Percentiles rank a stretch among this genome's conserved stretches.
Conservation (phyloP, 2,113 vertebrate species). For the Phycodurus eques region DNA sequence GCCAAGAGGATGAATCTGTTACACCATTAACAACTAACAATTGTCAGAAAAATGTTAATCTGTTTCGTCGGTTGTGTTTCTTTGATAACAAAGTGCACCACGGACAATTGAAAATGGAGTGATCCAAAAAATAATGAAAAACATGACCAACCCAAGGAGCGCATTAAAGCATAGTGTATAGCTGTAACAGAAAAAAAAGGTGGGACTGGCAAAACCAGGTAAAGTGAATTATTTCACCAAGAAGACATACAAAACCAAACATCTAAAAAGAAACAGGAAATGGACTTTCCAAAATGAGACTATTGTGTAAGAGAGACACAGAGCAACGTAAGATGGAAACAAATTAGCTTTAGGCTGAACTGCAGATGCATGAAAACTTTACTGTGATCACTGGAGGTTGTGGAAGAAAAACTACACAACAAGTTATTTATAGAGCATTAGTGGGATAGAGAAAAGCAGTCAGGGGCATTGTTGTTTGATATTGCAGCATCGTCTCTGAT, state of each 20-base stretch:
- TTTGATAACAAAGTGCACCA: background rate
- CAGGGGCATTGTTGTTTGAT: constrained; percentile 8
- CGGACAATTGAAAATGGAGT: background rate
- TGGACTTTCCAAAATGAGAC: background rate
- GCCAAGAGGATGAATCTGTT: constrained; percentile 38
- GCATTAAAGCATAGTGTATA: background rate
- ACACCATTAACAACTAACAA: constrained; percentile 13
- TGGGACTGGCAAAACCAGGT: background rate
- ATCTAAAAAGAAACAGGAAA: background rate
- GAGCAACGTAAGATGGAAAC: background rate
- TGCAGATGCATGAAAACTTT: constrained; percentile 1
- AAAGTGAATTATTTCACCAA: too few relatives aligned
- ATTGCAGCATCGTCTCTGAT: constrained; percentile 6
- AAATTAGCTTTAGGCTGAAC: constrained; percentile 2
- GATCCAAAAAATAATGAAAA: background rate
- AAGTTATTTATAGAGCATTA: constrained; percentile 13
- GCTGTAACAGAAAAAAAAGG: background rate
- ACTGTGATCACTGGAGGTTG: constrained; percentile 6
- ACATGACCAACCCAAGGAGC: background rate
- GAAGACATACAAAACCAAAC: too few relatives aligned
- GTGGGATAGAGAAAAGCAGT: constrained; percentile 1
- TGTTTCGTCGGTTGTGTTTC: constrained; percentile 3
- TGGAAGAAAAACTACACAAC: constrained; percentile 6
- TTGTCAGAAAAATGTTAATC: background rate
- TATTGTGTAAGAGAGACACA: background rate